Evolutionary conservation across 2,888 invertebrate genomes (phyloP), one percentile per base, ranked within the genome.

Genomic region (Heliconius cydno): DNA sequence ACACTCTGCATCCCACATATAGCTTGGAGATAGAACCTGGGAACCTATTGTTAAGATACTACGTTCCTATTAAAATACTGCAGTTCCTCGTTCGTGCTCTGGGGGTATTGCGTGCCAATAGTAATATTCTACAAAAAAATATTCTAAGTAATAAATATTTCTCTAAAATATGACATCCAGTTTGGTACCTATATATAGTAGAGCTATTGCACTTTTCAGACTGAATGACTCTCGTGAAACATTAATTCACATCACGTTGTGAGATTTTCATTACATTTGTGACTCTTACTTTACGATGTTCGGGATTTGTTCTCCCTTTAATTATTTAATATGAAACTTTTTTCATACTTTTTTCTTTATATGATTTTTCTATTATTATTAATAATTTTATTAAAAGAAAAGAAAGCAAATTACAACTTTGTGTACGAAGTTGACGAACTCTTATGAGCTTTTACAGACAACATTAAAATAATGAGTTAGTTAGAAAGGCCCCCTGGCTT

Each of bases 181-280:
- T 60, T n/a, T 10, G 9, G 10, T n/a, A n/a, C 10, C 7, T 60
- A 22, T 60, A 67, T 67, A 34, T 38, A 66, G 19, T 30, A 67
- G 38, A 67, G 34, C 67, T 34, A 22, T 68, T 68, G 68, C 68
- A 41, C 68, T 38, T 68, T 68, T n/a, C 15, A 68, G 41, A 68
- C 25, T 41, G 25, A 41, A n/a, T 41, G 41, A 68, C 25, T 68
- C 68, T n/a, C 13, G 38, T 12, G 68, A 57, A 57, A 6, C 34
- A 79, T 82, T 82, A 82, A 82, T 80, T 82, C 81, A 63, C 65
- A 73, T 80, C 82, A 82, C 83, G 82, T 82, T 71, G 76, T 75
- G 73, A 80, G 76, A 81, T 82, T 81, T 81, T 81, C 79, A 79
- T 79, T 77, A 76, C 60, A 57, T 73, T 73, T 73, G 57, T 30